phyloP scores from a whole-genome alignment of 2,113 vertebrate genomes.

The Pterocles burchelli region DNA sequence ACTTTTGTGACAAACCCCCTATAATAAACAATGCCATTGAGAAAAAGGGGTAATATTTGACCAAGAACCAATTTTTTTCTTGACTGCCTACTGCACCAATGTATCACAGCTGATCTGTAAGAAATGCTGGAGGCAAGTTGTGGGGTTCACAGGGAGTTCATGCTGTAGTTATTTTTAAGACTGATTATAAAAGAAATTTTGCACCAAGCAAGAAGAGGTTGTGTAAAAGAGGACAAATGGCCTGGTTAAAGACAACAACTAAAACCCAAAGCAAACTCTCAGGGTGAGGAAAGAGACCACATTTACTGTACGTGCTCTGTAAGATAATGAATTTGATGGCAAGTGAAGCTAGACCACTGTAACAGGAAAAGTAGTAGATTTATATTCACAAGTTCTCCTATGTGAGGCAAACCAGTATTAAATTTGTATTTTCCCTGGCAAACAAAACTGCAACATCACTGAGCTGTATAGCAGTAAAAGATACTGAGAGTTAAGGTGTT shows the following conservation, averaged over 20 bases:
- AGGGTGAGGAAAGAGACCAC: background rate
- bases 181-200: conserved; percentile 11
- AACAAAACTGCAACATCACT: background rate
- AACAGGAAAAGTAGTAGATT: background rate
- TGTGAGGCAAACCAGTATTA: background rate
- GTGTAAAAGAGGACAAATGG: background rate
- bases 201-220: background rate
- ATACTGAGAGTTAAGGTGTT: background rate
- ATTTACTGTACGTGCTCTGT: background rate
- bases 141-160: conserved; percentile 29
- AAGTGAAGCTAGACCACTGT: background rate
- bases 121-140: background rate
- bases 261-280: background rate
- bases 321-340: background rate
- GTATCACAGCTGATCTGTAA: background rate
- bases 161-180: conserved; percentile 6
- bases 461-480: background rate
- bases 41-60: background rate
- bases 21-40: background rate
- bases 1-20: background rate
- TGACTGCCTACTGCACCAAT: background rate
- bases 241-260: background rate
- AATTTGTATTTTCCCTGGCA: background rate
- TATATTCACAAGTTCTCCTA: background rate
- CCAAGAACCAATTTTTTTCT: background rate